Evolutionary conservation across 1,140 invertebrate genomes (phyloP).

Genomic region (Sitobion miscanthi): DNA sequence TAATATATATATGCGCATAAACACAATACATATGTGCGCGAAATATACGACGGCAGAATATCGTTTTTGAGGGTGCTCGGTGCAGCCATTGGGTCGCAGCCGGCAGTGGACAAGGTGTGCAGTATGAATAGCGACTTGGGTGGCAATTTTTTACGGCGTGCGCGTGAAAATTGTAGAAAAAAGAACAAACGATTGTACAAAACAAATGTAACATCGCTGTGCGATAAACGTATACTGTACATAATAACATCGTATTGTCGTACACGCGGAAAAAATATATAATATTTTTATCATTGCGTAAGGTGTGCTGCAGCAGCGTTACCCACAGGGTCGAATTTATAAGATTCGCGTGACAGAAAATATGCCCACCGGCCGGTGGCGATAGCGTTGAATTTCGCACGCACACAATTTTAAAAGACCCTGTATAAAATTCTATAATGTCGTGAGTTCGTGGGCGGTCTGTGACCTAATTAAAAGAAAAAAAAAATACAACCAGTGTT

Average conservation of each 20-base stretch:
- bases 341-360: not conserved
- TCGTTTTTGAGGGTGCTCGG: not conserved
- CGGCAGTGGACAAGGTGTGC: not conserved
- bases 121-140: not conserved
- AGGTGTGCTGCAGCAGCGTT: not conserved
- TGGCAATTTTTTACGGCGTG: not conserved
- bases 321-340: not conserved
- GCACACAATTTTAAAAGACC: not conserved
- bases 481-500: not conserved
- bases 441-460: slow-evolving; percentile 24
- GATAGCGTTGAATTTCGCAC: not conserved
- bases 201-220: not conserved
- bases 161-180: not conserved
- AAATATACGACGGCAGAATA: not conserved
- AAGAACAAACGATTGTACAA: not conserved
- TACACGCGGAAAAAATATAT: not conserved
- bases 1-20: not conserved
- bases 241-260: not conserved
- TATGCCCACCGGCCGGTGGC: not conserved
- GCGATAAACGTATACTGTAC: not conserved
- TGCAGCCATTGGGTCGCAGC: not conserved
- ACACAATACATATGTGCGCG: not conserved
- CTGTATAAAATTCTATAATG: not conserved
- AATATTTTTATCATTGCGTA: not conserved
- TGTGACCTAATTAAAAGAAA: slow-evolving; percentile 6